Base-by-base conservation (phyloP, 2,113 vertebrate species). In the Podarcis muralis region DNA sequence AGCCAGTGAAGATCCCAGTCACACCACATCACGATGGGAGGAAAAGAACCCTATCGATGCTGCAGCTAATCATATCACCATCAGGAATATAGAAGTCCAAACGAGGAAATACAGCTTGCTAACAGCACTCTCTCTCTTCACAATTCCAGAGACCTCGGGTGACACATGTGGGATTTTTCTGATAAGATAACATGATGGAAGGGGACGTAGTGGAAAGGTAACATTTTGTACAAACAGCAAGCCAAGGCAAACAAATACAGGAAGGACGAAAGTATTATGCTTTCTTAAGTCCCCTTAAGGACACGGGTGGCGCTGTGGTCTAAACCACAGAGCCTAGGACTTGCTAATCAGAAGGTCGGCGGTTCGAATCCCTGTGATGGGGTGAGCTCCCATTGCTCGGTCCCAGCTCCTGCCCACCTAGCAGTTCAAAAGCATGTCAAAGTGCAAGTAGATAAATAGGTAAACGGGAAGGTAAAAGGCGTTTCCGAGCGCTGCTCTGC, bases 391-490 rank as follows among this genome's bases (percentile, higher is more conserved):
- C 43, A 1, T 43, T 43, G 43, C 43, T 43, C 7, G 0, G 7
- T 43, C 43, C 43, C 43, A 8, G 43, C 43, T 43, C 43, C 43
- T 43, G 43, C 43, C 7, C 7, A 43, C 43, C 43, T 43, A 43
- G 43, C 0, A 43, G 43, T 43, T 43, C 1, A 1, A 43, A 43
- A 43, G 43, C 43, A 43, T 0, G 43, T 43, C 43, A 43, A 43
- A 43, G 43, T 43, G 6, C 43, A 43, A 43, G 43, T 43, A 43
- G 43, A 43, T 8, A 43, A 8, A 43, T 43, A 43, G 43, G 43
- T 43, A 8, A 1, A 0, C 0, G 7, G 43, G 43, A 43, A 43
- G 43, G 43, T 8, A 43, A 43, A 43, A 0, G 7, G 43, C 1
- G 0, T 43, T 8, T 43, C 43, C 1, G 1, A 8, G 43, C 8